Evolutionary conservation across 2,113 vertebrate species (phyloP).

Genomic region (Campylorhamphus procurvoides): DNA sequence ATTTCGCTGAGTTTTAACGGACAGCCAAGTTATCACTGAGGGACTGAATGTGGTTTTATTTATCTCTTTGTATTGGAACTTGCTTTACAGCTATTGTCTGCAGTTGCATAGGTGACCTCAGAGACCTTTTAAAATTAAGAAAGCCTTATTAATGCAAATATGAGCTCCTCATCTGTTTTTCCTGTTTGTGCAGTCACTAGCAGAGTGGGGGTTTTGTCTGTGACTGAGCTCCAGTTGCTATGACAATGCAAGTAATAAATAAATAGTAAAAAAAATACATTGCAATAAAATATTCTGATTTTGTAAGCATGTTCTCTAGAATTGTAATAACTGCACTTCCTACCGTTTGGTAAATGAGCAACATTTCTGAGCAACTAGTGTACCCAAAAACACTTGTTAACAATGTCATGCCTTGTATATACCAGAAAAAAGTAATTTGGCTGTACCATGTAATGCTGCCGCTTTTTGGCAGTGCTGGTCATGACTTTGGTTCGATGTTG

Average conservation of each 20-base stretch:
- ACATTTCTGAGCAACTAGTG: background rate
- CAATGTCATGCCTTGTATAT: fast-evolving
- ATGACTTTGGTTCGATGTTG: background rate
- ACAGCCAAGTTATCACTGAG: background rate
- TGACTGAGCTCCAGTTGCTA: conserved; percentile 32
- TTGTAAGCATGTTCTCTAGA: background rate
- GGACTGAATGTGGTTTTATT: background rate
- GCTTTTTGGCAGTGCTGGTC: background rate
- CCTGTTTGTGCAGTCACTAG: background rate
- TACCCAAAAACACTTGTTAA: background rate
- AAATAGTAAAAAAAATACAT: conserved; percentile 44
- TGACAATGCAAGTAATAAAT: conserved; percentile 60
- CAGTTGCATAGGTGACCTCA: background rate
- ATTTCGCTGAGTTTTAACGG: background rate
- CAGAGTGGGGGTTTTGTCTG: background rate
- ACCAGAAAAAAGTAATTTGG: fast-evolving
- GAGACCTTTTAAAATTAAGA: conserved; percentile 38
- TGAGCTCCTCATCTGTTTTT: background rate
- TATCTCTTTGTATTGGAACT: background rate
- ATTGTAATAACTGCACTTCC: background rate
- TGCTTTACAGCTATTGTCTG: conserved; percentile 4
- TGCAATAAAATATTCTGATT: conserved; percentile 14
- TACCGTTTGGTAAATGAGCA: background rate
- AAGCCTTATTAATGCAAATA: background rate
- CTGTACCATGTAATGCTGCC: background rate